Evolutionary conservation across 2,888 invertebrate species (phyloP), one percentile per base, ranked within the genome.

Genomic region (Andrena praecox): DNA sequence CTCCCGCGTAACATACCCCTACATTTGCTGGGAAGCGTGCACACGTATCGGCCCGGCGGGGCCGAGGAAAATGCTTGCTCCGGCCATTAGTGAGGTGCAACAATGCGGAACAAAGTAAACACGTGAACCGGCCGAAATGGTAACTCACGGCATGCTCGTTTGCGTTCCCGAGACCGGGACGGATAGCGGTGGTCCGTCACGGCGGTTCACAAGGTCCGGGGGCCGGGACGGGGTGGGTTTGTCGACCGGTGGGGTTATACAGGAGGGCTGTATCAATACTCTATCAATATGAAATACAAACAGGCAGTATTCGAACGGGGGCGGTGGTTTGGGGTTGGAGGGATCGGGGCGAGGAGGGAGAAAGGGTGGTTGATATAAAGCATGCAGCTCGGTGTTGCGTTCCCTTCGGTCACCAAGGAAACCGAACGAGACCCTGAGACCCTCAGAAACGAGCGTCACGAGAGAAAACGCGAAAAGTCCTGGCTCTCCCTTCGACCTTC

Each of bases 221-320:
- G 70, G n/a, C 68, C 4, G 33, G 68, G 62, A 48, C 75, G 68
- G 59, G 81, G 42, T 63, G 76, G 60, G 80, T 52, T 74, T 71
- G 74, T 54, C 67, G 74, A 67, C 27, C 75, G 72, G 77, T 73
- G 77, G 82, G 79, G 77, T 64, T 63, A 79, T 72, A 81, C 56
- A 68, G 71, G 79, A 87, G 86, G 79, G 85, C 86, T 88, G 90
- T 92, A 93, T 93, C 93, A 92, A 93, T 93, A 92, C 93, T 93
- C 92, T 93, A 93, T 93, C 93, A 93, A 93, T 93, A 93, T 93
- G 93, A 93, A 93, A 93, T 91, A 93, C 93, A 93, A 93, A 93
- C 93, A 93, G 89, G 78, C 84, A 87, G 89, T 86, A 86, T 85
- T 85, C 80, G 86, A 74, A 80, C 74, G 76, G 66, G 72, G 70